These are phyloP conservation scores for Acropora tenuis DNA, from an alignment of 64 coral and sea anemone species.

Conservation along the genomic window DNA sequence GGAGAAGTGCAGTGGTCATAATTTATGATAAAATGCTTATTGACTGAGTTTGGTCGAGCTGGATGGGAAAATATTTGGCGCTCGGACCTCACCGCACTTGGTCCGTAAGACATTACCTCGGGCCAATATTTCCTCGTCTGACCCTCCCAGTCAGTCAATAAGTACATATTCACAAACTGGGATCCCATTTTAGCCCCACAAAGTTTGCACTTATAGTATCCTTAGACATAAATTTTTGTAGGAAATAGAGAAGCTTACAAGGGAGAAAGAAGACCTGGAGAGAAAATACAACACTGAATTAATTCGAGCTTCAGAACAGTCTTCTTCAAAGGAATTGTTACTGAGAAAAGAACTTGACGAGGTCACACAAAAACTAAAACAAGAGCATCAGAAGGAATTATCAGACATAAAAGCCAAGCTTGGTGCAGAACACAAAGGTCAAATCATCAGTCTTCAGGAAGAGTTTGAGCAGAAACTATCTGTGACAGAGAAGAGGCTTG, in stretches of 20 bases:
- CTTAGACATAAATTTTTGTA: neutral
- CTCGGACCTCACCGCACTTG: no score
- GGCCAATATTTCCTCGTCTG: no score
- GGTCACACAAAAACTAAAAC: slow-evolving; percentile 67
- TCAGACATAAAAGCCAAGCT: slow-evolving; percentile 61
- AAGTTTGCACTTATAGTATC: no score
- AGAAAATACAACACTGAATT: slow-evolving; percentile 82
- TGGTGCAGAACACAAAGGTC: slow-evolving; percentile 40
- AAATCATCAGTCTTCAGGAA: slow-evolving; percentile 43
- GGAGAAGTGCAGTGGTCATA: no score
- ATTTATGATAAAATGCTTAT: no score
- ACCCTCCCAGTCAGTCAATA: no score
- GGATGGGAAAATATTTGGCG: no score
- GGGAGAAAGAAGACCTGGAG: slow-evolving; percentile 85
- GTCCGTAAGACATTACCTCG: no score
- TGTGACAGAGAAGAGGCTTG: slow-evolving; percentile 46
- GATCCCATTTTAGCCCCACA: no score
- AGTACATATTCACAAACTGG: no score
- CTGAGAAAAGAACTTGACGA: slow-evolving; percentile 83
- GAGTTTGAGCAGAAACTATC: slow-evolving; percentile 64
- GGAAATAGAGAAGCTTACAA: slow-evolving; percentile 71
- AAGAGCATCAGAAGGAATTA: slow-evolving; percentile 55
- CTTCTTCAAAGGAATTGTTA: slow-evolving; percentile 66
- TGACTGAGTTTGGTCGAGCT: no score
- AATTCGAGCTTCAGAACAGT: slow-evolving; percentile 63